phyloP scores from a whole-genome alignment of 2,113 vertebrate species.

The Sinocyclocheilus grahami region DNA sequence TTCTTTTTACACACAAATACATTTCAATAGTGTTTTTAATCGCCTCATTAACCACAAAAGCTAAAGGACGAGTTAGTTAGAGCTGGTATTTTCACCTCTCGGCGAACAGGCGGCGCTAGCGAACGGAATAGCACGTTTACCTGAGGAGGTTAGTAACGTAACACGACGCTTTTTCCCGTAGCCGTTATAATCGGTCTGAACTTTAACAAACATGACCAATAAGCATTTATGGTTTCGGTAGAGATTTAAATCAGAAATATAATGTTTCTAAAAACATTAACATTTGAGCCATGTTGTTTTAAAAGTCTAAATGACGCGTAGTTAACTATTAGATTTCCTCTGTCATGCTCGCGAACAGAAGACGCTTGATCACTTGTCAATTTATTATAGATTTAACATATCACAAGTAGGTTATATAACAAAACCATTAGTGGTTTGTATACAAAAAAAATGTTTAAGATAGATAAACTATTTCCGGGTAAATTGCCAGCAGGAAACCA shows the following conservation, averaged over 20 bases:
- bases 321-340: background rate
- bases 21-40: background rate
- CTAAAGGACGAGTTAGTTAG: background rate
- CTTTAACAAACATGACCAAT: background rate
- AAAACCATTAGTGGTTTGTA: background rate
- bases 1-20: constrained; percentile 1
- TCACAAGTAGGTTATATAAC: background rate
- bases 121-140: background rate
- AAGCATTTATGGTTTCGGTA: background rate
- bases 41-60: constrained; percentile 3
- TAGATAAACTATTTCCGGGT: background rate
- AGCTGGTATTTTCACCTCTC: background rate
- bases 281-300: background rate
- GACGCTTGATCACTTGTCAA: background rate
- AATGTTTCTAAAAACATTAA: background rate
- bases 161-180: background rate
- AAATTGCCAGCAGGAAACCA: background rate
- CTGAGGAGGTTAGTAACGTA: background rate
- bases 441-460: background rate
- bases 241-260: background rate
- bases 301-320: background rate
- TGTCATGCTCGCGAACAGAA: background rate
- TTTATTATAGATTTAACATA: background rate
- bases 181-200: background rate
- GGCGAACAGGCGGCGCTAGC: background rate